Evolutionary conservation across 2,113 vertebrate genomes (phyloP).

Genomic region (Ondatra zibethicus): DNA sequence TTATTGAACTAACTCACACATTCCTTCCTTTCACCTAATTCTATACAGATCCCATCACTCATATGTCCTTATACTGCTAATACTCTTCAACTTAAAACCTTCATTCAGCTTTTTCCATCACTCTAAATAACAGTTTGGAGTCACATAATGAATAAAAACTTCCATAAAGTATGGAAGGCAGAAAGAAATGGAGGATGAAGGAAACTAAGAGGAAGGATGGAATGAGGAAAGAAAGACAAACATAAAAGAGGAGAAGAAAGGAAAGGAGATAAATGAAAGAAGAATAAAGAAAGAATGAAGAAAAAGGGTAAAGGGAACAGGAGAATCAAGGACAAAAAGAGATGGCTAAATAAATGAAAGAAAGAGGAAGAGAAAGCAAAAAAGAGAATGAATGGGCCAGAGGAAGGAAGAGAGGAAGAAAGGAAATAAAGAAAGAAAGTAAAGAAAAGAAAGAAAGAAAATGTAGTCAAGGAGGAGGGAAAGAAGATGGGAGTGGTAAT

Average conservation of each 20-base stretch:
- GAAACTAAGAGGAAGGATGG: no score
- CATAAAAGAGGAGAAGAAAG: neutral
- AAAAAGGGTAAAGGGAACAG: neutral
- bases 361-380: no score
- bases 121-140: neutral
- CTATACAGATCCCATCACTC: neutral
- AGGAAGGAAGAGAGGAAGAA: neutral
- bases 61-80: neutral
- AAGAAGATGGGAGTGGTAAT: no score
- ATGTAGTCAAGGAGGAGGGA: fast-evolving
- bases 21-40: neutral
- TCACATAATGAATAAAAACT: neutral
- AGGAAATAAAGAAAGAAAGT: neutral
- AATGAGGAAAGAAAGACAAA: neutral
- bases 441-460: neutral
- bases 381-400: no score
- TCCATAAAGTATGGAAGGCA: neutral
- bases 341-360: neutral
- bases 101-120: neutral
- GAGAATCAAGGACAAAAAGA: neutral
- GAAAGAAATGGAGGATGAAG: neutral
- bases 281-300: no score
- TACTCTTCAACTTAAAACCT: neutral
- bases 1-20: neutral
- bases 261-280: neutral